phyloP scores from a whole-genome alignment of 2,888 invertebrate genomes.

The Ferdinandea cuprea region DNA sequence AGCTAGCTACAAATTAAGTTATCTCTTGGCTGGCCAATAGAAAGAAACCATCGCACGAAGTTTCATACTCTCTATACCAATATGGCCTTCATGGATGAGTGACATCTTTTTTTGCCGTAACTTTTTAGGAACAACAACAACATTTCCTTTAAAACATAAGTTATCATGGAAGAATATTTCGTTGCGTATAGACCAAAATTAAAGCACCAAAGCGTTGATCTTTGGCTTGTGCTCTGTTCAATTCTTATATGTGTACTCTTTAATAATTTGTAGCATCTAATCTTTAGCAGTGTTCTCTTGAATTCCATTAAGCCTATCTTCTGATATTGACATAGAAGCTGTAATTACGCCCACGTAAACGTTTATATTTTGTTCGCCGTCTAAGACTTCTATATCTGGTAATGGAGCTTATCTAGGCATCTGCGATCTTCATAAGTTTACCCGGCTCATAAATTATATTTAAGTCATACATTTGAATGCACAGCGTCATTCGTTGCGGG shows the following conservation, averaged over 20 bases:
- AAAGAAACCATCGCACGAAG: conserved; percentile 3
- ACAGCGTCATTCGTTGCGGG: conserved; percentile 16
- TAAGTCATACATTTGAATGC: conserved; percentile 4
- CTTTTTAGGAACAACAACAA: not conserved
- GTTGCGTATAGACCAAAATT: conserved; percentile 14
- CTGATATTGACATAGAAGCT: conserved; percentile 21
- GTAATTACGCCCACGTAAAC: conserved; percentile 9
- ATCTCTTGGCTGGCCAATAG: conserved; percentile 28
- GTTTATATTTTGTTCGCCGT: conserved; percentile 48
- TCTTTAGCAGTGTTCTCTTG: conserved; percentile 10
- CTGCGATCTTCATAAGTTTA: conserved; percentile 6
- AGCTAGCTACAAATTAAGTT: conserved; percentile 51
- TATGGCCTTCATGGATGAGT: conserved; percentile 16
- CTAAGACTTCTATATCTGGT: conserved; percentile 22
- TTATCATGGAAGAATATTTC: conserved; percentile 17
- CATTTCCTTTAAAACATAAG: conserved; percentile 14
- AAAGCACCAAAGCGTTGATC: not conserved
- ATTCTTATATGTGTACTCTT: not conserved
- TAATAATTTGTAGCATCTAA: conserved; percentile 11
- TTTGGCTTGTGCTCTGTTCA: conserved; percentile 10
- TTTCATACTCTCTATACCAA: conserved; percentile 24
- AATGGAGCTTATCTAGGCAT: conserved; percentile 1
- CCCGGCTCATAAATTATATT: conserved; percentile 9
- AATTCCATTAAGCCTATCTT: conserved; percentile 10
- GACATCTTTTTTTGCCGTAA: not conserved